These are phyloP conservation scores for Trachelus troglodyta DNA, from an alignment of 2,888 invertebrate species.

Conservation along the genomic window DNA sequence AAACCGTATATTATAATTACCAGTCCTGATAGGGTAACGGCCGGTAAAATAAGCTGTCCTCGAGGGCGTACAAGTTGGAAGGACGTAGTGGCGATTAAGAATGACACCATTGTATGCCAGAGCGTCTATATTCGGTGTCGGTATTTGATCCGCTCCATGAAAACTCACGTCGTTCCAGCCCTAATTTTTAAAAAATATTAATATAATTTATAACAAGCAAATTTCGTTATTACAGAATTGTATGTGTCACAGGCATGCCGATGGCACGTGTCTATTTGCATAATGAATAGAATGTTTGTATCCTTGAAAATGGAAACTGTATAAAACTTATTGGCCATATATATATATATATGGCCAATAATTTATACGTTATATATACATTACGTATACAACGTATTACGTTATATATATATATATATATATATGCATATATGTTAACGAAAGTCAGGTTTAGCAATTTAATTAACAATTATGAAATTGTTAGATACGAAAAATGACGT, in stretches of 20 bases:
- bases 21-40: constrained; percentile 82
- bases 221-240: not conserved
- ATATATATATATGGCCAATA: too few species aligned
- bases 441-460: too few species aligned
- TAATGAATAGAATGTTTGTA: not conserved
- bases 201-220: not conserved
- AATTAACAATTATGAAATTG: not conserved
- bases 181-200: constrained; percentile 54
- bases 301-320: too few species aligned
- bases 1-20: constrained; percentile 31
- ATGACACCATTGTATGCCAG: constrained; percentile 86
- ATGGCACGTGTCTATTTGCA: not conserved
- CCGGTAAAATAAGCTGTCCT: constrained; percentile 85
- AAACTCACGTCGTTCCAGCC: constrained; percentile 94
- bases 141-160: constrained; percentile 86
- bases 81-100: constrained; percentile 85
- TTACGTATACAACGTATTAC: too few species aligned
- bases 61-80: constrained; percentile 87
- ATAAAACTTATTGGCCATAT: too few species aligned
- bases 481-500: not conserved
- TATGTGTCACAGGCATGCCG: not conserved
- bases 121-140: constrained; percentile 90
- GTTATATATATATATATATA: too few species aligned
- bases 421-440: too few species aligned
- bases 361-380: too few species aligned